A percentile compares a stretch with the other conserved stretches of the same genome.
These are phyloP conservation scores for Disparrhopalites patrizii DNA, from an alignment of 2,888 invertebrate species.

Conservation along the genomic window DNA sequence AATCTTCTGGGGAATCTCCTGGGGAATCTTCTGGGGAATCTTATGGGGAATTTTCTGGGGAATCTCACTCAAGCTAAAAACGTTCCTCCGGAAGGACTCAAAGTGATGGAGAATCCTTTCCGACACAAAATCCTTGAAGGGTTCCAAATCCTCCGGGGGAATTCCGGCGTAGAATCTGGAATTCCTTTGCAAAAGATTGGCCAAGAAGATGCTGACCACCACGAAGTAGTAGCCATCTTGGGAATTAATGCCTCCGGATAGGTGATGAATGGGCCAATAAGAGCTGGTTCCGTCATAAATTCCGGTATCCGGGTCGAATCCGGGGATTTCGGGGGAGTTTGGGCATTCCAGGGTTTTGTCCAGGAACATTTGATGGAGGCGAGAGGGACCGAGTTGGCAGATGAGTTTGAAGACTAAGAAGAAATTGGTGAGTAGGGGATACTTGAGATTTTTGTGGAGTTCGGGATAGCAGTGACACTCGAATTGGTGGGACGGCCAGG, in stretches of 20 bases:
- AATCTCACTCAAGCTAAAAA: not conserved
- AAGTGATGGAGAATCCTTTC: not conserved
- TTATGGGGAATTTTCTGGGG: not conserved
- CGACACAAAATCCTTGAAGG: not conserved
- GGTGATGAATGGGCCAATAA: not conserved
- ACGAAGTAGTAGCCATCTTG: not conserved
- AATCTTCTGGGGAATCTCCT: not conserved
- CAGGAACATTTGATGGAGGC: not conserved
- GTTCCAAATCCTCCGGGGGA: not conserved
- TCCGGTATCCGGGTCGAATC: not conserved
- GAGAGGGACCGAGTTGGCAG: not conserved
- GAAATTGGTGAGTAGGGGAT: not conserved
- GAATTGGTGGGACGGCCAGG: not conserved
- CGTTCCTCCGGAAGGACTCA: not conserved
- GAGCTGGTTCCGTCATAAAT: not conserved
- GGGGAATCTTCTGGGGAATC: not conserved
- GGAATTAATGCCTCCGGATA: not conserved
- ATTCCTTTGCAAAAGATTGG: not conserved
- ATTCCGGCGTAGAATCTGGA: not conserved
- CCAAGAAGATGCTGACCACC: not conserved
- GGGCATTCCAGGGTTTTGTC: too few species aligned
- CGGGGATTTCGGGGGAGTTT: too few species aligned
- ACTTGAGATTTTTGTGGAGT: not conserved
- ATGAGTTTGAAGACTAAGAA: constrained; percentile 1
- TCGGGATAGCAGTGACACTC: constrained; percentile 1